These are phyloP conservation scores for Xestoiulus laeticollis DNA, from an alignment of 2,888 invertebrate species.

Conservation along the genomic window DNA sequence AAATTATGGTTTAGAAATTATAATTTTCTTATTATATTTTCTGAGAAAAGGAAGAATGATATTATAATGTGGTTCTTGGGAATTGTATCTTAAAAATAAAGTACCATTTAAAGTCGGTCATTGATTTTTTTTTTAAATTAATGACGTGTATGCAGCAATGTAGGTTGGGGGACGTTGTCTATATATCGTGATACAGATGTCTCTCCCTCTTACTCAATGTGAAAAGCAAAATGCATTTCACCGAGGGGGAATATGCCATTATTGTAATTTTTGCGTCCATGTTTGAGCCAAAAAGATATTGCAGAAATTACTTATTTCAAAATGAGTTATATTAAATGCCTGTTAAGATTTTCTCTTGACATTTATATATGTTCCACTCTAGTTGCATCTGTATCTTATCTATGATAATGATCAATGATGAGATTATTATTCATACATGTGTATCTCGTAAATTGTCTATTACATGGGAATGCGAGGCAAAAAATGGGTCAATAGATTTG, in stretches of 20 bases:
- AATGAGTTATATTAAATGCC: background rate
- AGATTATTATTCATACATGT: background rate
- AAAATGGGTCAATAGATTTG: background rate
- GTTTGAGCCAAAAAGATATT: background rate
- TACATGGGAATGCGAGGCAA: too few relatives aligned
- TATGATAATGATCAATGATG: background rate
- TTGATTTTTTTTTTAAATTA: constrained; percentile 5
- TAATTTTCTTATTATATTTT: too few relatives aligned
- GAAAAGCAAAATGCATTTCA: background rate
- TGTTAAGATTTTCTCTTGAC: background rate
- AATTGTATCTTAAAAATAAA: background rate
- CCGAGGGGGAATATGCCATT: background rate
- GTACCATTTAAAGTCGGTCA: background rate
- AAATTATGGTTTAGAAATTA: too few relatives aligned
- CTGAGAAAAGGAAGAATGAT: too few relatives aligned
- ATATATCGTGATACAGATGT: background rate
- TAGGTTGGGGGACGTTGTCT: background rate
- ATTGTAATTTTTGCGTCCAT: background rate
- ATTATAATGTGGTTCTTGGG: too few relatives aligned
- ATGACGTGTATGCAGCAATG: background rate
- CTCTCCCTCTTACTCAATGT: background rate
- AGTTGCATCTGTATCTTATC: background rate
- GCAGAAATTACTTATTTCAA: background rate
- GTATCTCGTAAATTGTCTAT: background rate
- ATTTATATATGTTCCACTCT: background rate